Base-by-base conservation (phyloP, 2,888 invertebrate species). In the Anorthoa munda region DNA sequence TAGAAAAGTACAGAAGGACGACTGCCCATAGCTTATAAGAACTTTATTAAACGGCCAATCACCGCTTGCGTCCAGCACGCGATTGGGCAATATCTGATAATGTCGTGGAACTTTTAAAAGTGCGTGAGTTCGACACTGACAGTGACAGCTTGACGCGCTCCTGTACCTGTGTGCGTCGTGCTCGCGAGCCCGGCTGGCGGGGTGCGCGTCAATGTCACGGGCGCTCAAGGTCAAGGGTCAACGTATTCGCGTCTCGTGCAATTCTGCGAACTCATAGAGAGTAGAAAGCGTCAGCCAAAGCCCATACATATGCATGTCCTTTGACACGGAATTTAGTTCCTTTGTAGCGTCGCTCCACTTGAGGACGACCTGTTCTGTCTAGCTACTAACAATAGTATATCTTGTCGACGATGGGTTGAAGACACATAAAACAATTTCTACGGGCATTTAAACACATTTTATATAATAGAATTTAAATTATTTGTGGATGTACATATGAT, bases 261-360 rank as follows among this genome's bases (percentile, higher is more conserved):
- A 21, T 21, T 21, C 26, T 58, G 65, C 58, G 23, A 53, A 46
- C 48, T 48, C 31, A 26, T 39, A 23, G 60, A 66, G 68, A 78
- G 61, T 71, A 63, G 67, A 71, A 60, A 77, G 70, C 56, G 31
- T 66, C 58, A 53, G 21, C 50, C 26, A 63, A 66, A 70, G 15
- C 55, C 21, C 66, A 72, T 59, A 60, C 66, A 77, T 74, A 74
- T 84, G 64, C 53, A 80, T 46, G 56, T 79, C 60, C 67, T 82
- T 26, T 53, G 72, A 77, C 71, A 58, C 46, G 55, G 69, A 69
- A 63, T 65, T 53, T 45, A 76, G 61, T 55, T 60, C 50, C 51
- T 66, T 73, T 63, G 72, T 73, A 39, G 26, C 50, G 63, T 69
- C 55, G 39, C 23, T 56, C n/a, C 39, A 56, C 51, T 66, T 58